phyloP scores from a whole-genome alignment of 2,888 invertebrate genomes.

The Anoplius nigerrimus region DNA sequence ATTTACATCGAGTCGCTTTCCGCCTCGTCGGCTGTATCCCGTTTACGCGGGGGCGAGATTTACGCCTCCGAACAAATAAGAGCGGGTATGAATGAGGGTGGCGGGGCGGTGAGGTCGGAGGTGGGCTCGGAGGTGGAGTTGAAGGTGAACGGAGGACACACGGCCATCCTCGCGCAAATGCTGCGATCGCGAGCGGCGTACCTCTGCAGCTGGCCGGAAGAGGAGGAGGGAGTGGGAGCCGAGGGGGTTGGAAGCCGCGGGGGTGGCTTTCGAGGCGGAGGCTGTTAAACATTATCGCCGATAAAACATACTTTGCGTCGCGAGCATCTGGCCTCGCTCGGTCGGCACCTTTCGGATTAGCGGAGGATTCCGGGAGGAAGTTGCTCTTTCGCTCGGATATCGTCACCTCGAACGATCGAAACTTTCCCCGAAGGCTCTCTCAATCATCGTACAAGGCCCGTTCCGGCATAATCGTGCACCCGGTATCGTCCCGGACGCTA shows the following conservation, averaged over 20 bases:
- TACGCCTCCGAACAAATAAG: constrained; percentile 12
- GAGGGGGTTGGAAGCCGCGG: not conserved
- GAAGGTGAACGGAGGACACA: not conserved
- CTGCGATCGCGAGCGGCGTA: not conserved
- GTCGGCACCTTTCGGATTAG: not conserved
- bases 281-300: constrained; percentile 19
- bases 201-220: too few relatives aligned
- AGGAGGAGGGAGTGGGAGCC: too few relatives aligned
- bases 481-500: too few relatives aligned
- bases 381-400: not conserved
- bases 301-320: constrained; percentile 14
- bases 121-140: not conserved
- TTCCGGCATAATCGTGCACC: too few relatives aligned
- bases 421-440: not conserved
- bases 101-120: not conserved
- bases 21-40: not conserved
- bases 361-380: not conserved
- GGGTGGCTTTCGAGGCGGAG: too few relatives aligned
- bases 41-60: not conserved
- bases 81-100: not conserved
- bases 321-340: constrained; percentile 13
- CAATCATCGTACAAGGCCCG: too few relatives aligned
- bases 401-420: constrained; percentile 6
- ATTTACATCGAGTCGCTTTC: not conserved
- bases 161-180: not conserved